These are phyloP conservation scores for Drosophila rellima DNA, from an alignment of 2,888 invertebrate genomes.

Conservation along the genomic window DNA sequence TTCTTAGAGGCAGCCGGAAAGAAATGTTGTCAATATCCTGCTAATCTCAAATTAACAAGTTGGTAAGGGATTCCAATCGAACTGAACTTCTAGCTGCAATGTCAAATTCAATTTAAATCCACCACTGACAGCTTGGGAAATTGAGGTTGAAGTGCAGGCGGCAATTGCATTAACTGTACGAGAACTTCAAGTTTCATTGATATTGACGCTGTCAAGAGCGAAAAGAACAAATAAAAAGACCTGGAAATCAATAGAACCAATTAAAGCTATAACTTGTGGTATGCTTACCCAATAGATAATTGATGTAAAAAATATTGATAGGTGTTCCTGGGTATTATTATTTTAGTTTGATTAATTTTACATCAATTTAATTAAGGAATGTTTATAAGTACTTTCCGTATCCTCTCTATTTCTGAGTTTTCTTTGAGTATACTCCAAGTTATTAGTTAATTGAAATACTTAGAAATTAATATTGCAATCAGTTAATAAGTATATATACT, in stretches of 20 bases:
- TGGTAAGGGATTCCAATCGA: constrained; percentile 37
- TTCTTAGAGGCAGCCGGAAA: constrained; percentile 49
- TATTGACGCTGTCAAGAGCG: constrained; percentile 20
- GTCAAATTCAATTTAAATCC: constrained; percentile 63
- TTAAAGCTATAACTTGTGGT: constrained; percentile 14
- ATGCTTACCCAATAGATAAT: constrained; percentile 4
- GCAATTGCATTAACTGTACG: constrained; percentile 45
- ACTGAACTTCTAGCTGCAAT: constrained; percentile 30
- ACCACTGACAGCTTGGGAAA: constrained; percentile 48
- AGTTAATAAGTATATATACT: constrained; percentile 16
- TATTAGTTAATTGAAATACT: neutral
- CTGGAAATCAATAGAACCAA: constrained; percentile 29
- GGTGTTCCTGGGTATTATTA: neutral
- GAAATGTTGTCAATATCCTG: constrained; percentile 73
- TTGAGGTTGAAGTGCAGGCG: constrained; percentile 65
- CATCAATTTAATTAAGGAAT: neutral
- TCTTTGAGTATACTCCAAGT: neutral
- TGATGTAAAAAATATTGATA: neutral
- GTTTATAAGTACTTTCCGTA: neutral
- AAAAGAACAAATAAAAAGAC: constrained; percentile 16
- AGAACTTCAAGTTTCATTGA: constrained; percentile 34
- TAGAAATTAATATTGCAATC: constrained; percentile 25
- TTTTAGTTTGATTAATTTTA: neutral
- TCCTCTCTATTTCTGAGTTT: neutral
- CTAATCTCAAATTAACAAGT: constrained; percentile 62